Percentiles rank a stretch among this genome's conserved stretches.
These are phyloP conservation scores for Lycaena phlaeas DNA, from an alignment of 2,888 invertebrate genomes.

Conservation along the genomic window DNA sequence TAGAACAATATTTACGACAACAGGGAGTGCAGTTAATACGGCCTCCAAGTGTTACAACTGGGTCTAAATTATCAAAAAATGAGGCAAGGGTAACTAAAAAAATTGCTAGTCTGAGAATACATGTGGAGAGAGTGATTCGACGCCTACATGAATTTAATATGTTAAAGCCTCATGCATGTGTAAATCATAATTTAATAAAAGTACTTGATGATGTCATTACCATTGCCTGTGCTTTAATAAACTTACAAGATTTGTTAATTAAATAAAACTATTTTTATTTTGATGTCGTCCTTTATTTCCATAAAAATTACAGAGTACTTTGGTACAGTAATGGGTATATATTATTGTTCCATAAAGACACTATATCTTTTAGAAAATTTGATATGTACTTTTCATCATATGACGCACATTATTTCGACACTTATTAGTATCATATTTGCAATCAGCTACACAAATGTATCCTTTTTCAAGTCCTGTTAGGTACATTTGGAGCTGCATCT, in stretches of 20 bases:
- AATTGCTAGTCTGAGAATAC: conserved; percentile 22
- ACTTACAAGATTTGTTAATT: conserved; percentile 20
- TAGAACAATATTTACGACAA: too few relatives aligned
- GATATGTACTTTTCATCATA: not conserved
- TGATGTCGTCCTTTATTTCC: too few relatives aligned
- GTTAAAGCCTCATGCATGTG: conserved; percentile 18
- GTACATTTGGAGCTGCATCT: not conserved
- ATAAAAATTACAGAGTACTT: too few relatives aligned
- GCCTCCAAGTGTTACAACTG: too few relatives aligned
- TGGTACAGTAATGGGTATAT: not conserved
- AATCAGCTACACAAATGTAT: not conserved
- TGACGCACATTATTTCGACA: conserved; percentile 1
- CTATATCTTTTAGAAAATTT: not conserved
- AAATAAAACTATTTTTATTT: too few relatives aligned
- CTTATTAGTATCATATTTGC: not conserved
- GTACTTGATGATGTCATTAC: conserved; percentile 20
- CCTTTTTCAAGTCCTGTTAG: not conserved
- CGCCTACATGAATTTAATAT: conserved; percentile 20
- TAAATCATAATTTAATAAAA: conserved; percentile 8
- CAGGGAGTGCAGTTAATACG: too few relatives aligned
- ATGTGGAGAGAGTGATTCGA: conserved; percentile 21
- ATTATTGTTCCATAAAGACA: not conserved
- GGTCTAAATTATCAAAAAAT: too few relatives aligned
- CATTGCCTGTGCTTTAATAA: conserved; percentile 22
- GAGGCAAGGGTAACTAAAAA: conserved; percentile 22